Base-by-base conservation (phyloP, 2,797 vertebrate species). In the Oreochromis grahami region DNA sequence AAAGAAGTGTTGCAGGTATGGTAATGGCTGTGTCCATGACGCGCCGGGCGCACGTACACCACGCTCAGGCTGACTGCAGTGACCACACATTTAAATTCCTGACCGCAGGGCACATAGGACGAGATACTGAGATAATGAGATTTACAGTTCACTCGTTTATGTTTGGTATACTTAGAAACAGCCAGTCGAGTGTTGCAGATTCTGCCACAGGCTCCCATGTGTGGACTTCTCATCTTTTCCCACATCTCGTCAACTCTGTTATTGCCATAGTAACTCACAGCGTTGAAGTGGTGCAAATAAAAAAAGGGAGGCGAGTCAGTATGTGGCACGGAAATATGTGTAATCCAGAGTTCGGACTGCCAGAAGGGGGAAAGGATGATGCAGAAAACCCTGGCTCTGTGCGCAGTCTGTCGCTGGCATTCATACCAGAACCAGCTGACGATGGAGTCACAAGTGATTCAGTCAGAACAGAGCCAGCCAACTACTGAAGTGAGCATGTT, bases 1-100 rank as follows among this genome's bases (percentile, higher is more conserved):
- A 91, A 89, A 89, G 92, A 86, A 60, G 72, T 76, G 89, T 80
- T 88, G 86, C 93, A 90, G 92, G 92, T 91, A 94, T 94, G 93
- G 85, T 93, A 93, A 95, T 95, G 88, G 17, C 14, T 78, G 43
- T 45, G 79, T 60, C 86, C 79, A 4, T 7, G 68, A 52, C 24
- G 81, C 77, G 85, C 70, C 15, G 12, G 58, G 48, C 72, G 78
- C 89, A 79, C 82, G 76, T 8, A 53, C 78, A 77, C 29, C 76
- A 86, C 72, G 29, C 65, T 26, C 74, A 80, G 82, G 36, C n/a
- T 26, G 52, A 41, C 63, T 5, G 45, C 36, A 80, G 12, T 19
- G 43, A 74, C 70, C 50, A n/a, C 70, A n/a, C 26, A 74, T 74
- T 74, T 50, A 74, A 77, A 38, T 29, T 86, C 21, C 24, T 76